Base-by-base conservation (phyloP, 2,797 vertebrate species). In the Hyperoplus lanceolatus region DNA sequence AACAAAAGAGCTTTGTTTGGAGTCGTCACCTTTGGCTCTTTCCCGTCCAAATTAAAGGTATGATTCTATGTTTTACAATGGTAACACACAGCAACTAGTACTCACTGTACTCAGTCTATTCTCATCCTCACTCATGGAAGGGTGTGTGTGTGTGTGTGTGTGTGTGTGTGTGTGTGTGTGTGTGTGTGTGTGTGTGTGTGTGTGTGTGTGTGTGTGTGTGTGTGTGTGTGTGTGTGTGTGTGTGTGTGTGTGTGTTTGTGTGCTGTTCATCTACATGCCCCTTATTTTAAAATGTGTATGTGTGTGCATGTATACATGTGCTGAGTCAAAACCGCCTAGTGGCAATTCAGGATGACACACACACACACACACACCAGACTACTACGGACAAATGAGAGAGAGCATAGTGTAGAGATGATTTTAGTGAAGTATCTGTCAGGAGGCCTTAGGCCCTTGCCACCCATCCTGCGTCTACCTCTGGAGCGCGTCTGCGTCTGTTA, bases 51-150 rank as follows among this genome's bases (percentile, higher is more conserved):
- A 36, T 45, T 53, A n/a, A 21, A n/a, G 50, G 13, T 36, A 51
- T 48, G 13, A 6, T 8, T 5, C 39, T 59, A 21, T 9, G 43
- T 56, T 62, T 70, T 38, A 42, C 36, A 43, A 15, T 10, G 43
- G 29, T 62, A 36, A n/a, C 63, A 29, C 13, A 48, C 41, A 58
- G 48, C n/a, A 29, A 42, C 69, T 54, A 14, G 61, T 4, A 48
- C 68, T 77, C 48, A 14, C 46, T 41, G 48, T 71, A 58, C 53
- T 43, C 14, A 29, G 54, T 71, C 55, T 78, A 42, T 78, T 72
- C 72, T 48, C 61, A 61, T 76, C 64, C 42, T 49, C 49, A 53
- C 48, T 79, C 73, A 73, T 80, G 58, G 54, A n/a, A n/a, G n/a
- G n/a, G n/a, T n/a, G n/a, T n/a, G n/a, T n/a, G n/a, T n/a, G n/a